Base-by-base conservation (phyloP, 2,113 vertebrate genomes). In the Alexandromys fortis region DNA sequence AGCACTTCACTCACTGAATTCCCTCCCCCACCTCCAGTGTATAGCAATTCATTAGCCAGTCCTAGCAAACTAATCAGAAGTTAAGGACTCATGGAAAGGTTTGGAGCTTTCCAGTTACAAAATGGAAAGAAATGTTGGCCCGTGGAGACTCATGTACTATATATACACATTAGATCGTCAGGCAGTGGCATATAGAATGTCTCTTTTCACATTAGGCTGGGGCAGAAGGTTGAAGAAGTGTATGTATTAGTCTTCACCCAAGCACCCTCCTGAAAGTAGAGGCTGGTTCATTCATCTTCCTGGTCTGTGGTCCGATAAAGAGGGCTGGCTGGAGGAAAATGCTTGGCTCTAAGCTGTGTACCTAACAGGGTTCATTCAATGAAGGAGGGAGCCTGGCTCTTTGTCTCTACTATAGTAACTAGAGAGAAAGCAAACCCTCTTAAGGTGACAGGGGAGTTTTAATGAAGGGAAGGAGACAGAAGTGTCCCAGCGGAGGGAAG, bases 401-500 rank as follows among this genome's bases (percentile, higher is more conserved):
- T 83, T 81, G 68, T 91, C 79, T 97, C 76, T 21, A 0, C 52
- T 35, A 17, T n/a, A 86, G 58, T 92, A 93, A 96, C 63, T 73
- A 94, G 93, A 97, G 96, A 96, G 92, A 77, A 38, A 95, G 81
- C 82, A 68, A 94, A 72, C 86, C 97, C 96, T 95, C 89, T 93
- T 97, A n/a, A 91, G 90, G 95, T 91, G 52, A 91, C 58, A 12
- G 95, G 93, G 45, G 68, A 68, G 95, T 96, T 90, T 96, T 98
- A 98, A 98, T 98, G 97, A 98, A 96, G 96, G 96, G 94, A 98
- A 97, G 90, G 88, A 98, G 90, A 92, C 94, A 95, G 52, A 70
- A 90, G 89, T 95, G 88, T 96, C 96, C 86, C 90, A 55, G 22
- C 95, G 96, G 96, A 97, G 92, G 96, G 94, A 92, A 94, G 97